A percentile compares a stretch with the other conserved stretches of the same genome.
Evolutionary conservation across 2,888 invertebrate species (phyloP).

Genomic region (Spicauda simplicius): DNA sequence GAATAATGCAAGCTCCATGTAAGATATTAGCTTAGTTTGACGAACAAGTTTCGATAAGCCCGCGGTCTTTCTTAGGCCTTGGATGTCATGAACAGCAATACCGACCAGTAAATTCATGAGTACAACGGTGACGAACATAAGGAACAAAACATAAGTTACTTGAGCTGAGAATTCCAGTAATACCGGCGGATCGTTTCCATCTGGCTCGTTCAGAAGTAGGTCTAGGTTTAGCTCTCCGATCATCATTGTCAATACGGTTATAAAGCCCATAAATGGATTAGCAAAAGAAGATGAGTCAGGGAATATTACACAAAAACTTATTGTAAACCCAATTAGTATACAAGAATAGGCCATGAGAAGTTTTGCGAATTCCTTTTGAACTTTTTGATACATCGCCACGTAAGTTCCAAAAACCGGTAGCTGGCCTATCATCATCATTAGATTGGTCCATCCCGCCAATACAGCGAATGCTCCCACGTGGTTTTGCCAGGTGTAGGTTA

Average conservation of each 20-base stretch:
- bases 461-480: conserved; percentile 95
- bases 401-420: conserved; percentile 95
- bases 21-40: conserved; percentile 94
- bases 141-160: conserved; percentile 91
- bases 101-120: conserved; percentile 94
- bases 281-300: conserved; percentile 92
- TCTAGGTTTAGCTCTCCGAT: conserved; percentile 93
- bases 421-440: conserved; percentile 96
- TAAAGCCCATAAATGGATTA: conserved; percentile 93
- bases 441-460: conserved; percentile 93
- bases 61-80: conserved; percentile 93
- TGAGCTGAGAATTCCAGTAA: conserved; percentile 92
- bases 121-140: conserved; percentile 93
- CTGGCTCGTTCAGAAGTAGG: conserved; percentile 89
- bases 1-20: conserved; percentile 92
- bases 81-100: conserved; percentile 95
- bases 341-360: conserved; percentile 94
- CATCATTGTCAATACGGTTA: conserved; percentile 95
- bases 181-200: conserved; percentile 90
- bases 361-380: conserved; percentile 94
- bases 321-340: conserved; percentile 93
- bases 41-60: conserved; percentile 92
- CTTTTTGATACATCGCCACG: conserved; percentile 95
- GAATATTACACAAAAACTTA: conserved; percentile 95
- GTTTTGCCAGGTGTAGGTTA: conserved; percentile 92